Conservation (phyloP, 2,888 invertebrate genomes). For the Sylvicola cinctus region DNA sequence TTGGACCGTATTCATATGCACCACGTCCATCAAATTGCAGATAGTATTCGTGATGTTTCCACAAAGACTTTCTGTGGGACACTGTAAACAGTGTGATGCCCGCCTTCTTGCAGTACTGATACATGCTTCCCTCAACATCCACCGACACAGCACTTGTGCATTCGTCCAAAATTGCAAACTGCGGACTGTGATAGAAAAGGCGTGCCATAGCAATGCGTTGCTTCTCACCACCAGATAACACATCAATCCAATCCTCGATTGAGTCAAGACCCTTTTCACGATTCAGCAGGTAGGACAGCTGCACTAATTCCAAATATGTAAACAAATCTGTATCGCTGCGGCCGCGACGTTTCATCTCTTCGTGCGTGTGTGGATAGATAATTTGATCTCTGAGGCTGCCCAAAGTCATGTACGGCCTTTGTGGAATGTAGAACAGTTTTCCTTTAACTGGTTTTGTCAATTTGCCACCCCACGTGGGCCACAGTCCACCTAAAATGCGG, state of each 20-base stretch:
- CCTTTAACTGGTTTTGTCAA: conserved; percentile 89
- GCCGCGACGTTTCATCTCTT: conserved; percentile 62
- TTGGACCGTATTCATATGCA: conserved; percentile 64
- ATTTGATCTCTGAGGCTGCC: conserved; percentile 85
- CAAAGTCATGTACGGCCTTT: conserved; percentile 94
- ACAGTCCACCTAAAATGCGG: conserved; percentile 86
- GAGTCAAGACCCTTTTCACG: conserved; percentile 81
- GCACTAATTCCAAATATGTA: conserved; percentile 59
- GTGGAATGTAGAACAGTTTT: conserved; percentile 84
- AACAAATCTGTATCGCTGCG: conserved; percentile 58
- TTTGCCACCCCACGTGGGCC: conserved; percentile 90
- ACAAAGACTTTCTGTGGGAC: conserved; percentile 89
- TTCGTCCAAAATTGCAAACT: conserved; percentile 97
- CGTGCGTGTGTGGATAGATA: conserved; percentile 83
- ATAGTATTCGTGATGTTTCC: conserved; percentile 93
- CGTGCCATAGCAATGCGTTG: conserved; percentile 97
- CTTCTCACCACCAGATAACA: conserved; percentile 94
- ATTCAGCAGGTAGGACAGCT: conserved; percentile 61
- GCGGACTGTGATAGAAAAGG: conserved; percentile 90
- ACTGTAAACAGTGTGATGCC: conserved; percentile 89
- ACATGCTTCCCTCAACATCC: conserved; percentile 96
- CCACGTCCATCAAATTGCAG: conserved; percentile 94
- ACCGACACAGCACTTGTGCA: conserved; percentile 98
- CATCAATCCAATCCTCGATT: conserved; percentile 97
- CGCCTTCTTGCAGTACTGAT: conserved; percentile 74